Evolutionary conservation across 2,888 invertebrate genomes (phyloP).

Genomic region (Synergus laeviventris): DNA sequence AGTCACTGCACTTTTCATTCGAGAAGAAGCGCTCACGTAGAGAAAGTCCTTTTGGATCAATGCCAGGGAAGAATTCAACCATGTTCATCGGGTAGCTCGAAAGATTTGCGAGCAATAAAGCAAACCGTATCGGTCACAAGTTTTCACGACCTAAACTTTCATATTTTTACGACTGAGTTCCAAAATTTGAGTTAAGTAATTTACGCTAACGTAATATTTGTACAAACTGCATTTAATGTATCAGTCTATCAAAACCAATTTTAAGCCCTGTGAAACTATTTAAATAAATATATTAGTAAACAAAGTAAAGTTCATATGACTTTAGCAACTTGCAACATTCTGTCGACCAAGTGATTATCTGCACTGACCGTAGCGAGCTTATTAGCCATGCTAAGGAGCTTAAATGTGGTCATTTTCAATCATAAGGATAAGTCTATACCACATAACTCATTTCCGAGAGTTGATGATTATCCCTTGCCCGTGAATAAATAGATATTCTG

Average conservation of each 20-base stretch:
- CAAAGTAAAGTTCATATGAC: too few species aligned
- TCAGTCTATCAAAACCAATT: too few species aligned
- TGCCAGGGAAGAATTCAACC: conserved; percentile 18
- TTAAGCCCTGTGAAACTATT: too few species aligned
- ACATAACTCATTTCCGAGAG: too few species aligned
- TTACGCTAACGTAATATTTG: too few species aligned
- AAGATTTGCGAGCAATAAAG: neutral
- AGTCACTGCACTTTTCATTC: neutral
- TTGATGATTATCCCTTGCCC: too few species aligned
- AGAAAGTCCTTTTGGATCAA: conserved; percentile 28
- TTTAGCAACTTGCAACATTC: conserved; percentile 4
- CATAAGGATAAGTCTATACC: conserved; percentile 2
- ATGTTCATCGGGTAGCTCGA: neutral
- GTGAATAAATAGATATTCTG: too few species aligned
- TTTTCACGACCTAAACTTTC: neutral
- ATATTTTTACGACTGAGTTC: too few species aligned
- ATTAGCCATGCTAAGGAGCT: conserved; percentile 21
- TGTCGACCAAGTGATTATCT: conserved; percentile 8
- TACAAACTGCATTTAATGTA: too few species aligned
- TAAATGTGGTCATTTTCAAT: conserved; percentile 25
- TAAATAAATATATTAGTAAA: too few species aligned
- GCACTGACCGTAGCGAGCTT: neutral
- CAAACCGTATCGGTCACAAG: neutral
- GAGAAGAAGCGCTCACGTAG: conserved; percentile 10
- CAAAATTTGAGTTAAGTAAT: too few species aligned